Evolutionary conservation across 1,140 invertebrate species (phyloP).

Genomic region (Solen grandis): DNA sequence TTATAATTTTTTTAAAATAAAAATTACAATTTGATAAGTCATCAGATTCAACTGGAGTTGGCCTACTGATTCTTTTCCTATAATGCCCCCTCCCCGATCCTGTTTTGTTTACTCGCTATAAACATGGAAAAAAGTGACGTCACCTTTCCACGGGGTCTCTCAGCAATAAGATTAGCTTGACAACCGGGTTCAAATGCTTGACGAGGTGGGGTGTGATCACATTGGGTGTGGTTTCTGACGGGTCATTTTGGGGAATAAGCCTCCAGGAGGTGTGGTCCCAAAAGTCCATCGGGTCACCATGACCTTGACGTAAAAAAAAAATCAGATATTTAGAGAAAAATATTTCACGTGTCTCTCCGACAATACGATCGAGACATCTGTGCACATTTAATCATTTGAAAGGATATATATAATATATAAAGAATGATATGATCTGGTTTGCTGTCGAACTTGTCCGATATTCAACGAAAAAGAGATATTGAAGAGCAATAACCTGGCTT

Average conservation of each 20-base stretch:
- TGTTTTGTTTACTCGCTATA: no score
- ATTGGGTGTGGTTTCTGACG: not conserved
- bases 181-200: slow-evolving; percentile 44
- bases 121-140: no score
- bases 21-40: no score
- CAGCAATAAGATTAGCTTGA: slow-evolving; percentile 51
- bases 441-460: no score
- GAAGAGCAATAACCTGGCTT: no score
- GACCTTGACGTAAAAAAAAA: slow-evolving; percentile 43
- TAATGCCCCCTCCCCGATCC: no score
- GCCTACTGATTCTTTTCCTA: no score
- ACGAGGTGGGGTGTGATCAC: slow-evolving; percentile 45
- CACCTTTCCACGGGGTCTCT: slow-evolving; percentile 57
- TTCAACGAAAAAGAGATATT: no score
- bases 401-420: not conserved
- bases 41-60: no score
- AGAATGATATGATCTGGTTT: no score
- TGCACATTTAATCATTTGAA: not conserved
- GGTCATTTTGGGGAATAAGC: slow-evolving; percentile 51
- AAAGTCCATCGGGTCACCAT: slow-evolving; percentile 57
- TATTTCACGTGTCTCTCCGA: not conserved
- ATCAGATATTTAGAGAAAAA: not conserved
- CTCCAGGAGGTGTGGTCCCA: slow-evolving; percentile 42
- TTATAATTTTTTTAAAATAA: no score
- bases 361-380: not conserved